phyloP scores from a whole-genome alignment of 2,888 invertebrate genomes.

The Acrocera orbiculus region DNA sequence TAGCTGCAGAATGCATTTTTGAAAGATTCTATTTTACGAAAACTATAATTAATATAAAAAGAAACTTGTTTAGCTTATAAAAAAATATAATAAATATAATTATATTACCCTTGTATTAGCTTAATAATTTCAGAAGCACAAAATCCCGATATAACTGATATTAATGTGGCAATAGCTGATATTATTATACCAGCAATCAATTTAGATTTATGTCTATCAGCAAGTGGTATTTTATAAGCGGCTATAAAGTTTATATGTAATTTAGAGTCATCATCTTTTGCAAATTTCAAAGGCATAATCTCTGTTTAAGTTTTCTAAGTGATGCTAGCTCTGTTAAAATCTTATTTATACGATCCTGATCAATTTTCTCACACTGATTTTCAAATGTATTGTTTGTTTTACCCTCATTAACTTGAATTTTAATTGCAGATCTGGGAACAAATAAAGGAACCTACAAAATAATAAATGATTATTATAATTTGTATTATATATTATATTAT shows the following conservation, averaged over 20 bases:
- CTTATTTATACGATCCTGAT: slow-evolving; percentile 51
- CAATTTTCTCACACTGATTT: slow-evolving; percentile 37
- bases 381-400: slow-evolving; percentile 26
- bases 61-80: too few species aligned
- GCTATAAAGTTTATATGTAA: slow-evolving; percentile 99
- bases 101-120: slow-evolving; percentile 54
- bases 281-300: slow-evolving; percentile 84
- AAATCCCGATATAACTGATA: slow-evolving; percentile 88
- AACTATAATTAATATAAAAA: too few species aligned
- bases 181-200: slow-evolving; percentile 96
- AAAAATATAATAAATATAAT: too few species aligned
- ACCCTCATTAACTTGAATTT: slow-evolving; percentile 87
- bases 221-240: slow-evolving; percentile 87
- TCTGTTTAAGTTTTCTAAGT: slow-evolving; percentile 35
- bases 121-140: slow-evolving; percentile 86
- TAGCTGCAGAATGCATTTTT: too few species aligned
- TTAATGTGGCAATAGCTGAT: slow-evolving; percentile 98
- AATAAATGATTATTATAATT: too few species aligned
- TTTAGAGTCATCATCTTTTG: slow-evolving; percentile 96
- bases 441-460: slow-evolving; percentile 78
- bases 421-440: slow-evolving; percentile 81
- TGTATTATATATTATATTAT: too few species aligned
- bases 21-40: too few species aligned
- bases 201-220: slow-evolving; percentile 78
- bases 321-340: slow-evolving; percentile 47